Base-by-base conservation (phyloP, 2,797 vertebrate genomes). In the Limosa lapponica region DNA sequence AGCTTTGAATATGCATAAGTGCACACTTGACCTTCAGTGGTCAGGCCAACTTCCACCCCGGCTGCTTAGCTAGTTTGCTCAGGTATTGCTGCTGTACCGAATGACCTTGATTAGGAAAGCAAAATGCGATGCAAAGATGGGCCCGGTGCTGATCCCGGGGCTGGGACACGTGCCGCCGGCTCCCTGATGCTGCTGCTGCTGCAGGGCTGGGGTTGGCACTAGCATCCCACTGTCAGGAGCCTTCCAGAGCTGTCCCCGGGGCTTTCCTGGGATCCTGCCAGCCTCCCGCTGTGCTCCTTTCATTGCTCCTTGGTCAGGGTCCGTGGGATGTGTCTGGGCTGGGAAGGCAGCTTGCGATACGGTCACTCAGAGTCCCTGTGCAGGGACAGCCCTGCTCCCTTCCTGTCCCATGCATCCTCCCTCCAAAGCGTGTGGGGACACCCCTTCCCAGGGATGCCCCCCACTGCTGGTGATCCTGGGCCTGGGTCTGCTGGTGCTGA, bases 1-100 rank as follows among this genome's bases (percentile, higher is more conserved):
- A 97, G 98, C 98, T 98, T 99, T 99, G 99, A 99, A 99, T 99
- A 99, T 99, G 99, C 99, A 99, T 99, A 98, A 99, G 98, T 98
- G 98, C 99, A 98, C 99, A 99, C 99, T 99, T 99, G 99, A 99
- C 99, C 99, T 99, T 99, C 99, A 99, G 98, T 96, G 98, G 98
- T 98, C 98, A 99, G 99, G 99, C 98, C 96, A 97, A 91, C 97
- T 92, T 93, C 93, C 85, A 86, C 43, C 37, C 93, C 16, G 17
- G 86, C 95, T 97, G 87, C 93, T 96, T 95, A 98, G 97, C 80
- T 81, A 95, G 97, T 97, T 98, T 97, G 96, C 96, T 97, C 96
- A 95, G 97, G 95, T 97, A 90, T 36, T 77, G 89, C 46, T 4
- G 95, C 84, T 81, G 96, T 97, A 90, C 95, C 8, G 23, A 95